Percentiles rank a stretch among this genome's conserved stretches.
These are phyloP conservation scores for Ips nitidus DNA, from an alignment of 1,140 invertebrate genomes.

Conservation along the genomic window DNA sequence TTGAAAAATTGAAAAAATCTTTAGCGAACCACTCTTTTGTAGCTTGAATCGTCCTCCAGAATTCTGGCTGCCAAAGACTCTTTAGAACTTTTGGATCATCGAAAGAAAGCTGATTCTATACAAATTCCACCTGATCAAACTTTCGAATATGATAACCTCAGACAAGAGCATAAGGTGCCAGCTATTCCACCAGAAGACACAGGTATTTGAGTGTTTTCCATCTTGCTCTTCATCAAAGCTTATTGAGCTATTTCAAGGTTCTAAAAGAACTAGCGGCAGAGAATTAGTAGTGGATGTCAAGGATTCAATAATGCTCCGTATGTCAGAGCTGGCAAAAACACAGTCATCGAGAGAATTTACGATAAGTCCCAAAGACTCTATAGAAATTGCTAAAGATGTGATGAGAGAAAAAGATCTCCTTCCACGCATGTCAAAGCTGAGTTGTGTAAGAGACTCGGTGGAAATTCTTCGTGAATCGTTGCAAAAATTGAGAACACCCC, in stretches of 20 bases:
- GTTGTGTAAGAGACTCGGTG: slow-evolving; percentile 32
- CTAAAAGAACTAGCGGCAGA: not conserved
- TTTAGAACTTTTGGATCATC: slow-evolving; percentile 14
- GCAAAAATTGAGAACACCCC: slow-evolving; percentile 2
- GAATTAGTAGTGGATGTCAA: slow-evolving; percentile 19
- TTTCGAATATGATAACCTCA: too few relatives aligned
- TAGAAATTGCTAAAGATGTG: slow-evolving; percentile 22
- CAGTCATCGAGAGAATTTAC: not conserved
- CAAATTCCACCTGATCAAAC: too few relatives aligned
- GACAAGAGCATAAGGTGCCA: too few relatives aligned
- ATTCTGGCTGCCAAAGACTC: slow-evolving; percentile 34
- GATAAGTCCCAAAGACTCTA: slow-evolving; percentile 13
- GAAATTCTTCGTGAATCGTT: slow-evolving; percentile 32
- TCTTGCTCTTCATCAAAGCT: too few relatives aligned
- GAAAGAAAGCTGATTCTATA: too few relatives aligned
- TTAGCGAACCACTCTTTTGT: not conserved
- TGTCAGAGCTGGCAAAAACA: slow-evolving; percentile 20
- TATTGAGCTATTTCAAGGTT: too few relatives aligned
- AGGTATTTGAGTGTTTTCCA: too few relatives aligned
- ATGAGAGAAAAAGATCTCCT: not conserved
- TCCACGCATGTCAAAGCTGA: slow-evolving; percentile 22
- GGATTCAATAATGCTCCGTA: slow-evolving; percentile 35
- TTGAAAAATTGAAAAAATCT: not conserved
- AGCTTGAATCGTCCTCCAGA: not conserved
- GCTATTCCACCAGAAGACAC: too few relatives aligned